A percentile compares a stretch with the other conserved stretches of the same genome.
Conservation (phyloP, 1,140 invertebrate species). For the Drosophila mojavensis region DNA sequence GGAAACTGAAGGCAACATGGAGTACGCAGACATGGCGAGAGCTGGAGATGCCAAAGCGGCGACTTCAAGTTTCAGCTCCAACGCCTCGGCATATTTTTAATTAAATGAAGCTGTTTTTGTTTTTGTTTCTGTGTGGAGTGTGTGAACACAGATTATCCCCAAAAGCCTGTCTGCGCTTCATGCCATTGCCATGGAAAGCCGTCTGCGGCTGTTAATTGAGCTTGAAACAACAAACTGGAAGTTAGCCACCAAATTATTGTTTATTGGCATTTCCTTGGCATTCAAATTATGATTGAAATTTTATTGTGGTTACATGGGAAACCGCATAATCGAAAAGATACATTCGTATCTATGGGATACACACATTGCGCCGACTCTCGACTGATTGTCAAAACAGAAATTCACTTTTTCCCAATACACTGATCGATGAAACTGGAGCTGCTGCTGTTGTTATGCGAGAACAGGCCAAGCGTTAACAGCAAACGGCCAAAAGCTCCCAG, state of each 20-base stretch:
- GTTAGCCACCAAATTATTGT: conserved; percentile 57
- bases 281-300: conserved; percentile 31
- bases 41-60: background rate
- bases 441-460: conserved; percentile 20
- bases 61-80: conserved; percentile 44
- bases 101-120: conserved; percentile 52
- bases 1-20: conserved; percentile 73
- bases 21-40: conserved; percentile 34
- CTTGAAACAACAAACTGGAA: conserved; percentile 28
- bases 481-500: background rate
- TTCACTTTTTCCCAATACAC: conserved; percentile 43
- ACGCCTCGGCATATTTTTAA: conserved; percentile 56
- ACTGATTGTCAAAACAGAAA: conserved; percentile 42
- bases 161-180: conserved; percentile 19
- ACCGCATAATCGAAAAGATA: conserved; percentile 42
- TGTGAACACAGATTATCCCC: conserved; percentile 25
- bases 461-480: conserved; percentile 57
- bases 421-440: conserved; percentile 18
- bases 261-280: conserved; percentile 61
- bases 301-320: conserved; percentile 54
- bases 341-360: conserved; percentile 34
- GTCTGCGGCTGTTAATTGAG: conserved; percentile 21
- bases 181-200: conserved; percentile 36
- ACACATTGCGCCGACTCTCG: background rate
- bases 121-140: background rate